phyloP scores from a whole-genome alignment of 2,113 vertebrate genomes.

The Psittacula cyanocephala region DNA sequence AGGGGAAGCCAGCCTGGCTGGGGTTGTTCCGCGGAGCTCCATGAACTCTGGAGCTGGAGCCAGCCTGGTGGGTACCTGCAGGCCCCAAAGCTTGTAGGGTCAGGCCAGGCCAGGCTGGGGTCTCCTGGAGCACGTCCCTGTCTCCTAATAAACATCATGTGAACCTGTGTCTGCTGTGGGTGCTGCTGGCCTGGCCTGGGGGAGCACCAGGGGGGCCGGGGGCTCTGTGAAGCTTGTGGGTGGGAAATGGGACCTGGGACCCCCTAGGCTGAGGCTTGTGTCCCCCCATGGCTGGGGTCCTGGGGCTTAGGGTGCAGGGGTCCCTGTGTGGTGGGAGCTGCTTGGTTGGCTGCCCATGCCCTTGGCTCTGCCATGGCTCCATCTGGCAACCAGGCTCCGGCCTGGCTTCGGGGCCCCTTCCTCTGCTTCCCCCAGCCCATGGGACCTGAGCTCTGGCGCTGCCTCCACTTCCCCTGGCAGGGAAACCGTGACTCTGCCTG shows the following conservation, averaged over 20 bases:
- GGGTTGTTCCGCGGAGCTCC: background rate
- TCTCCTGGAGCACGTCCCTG: background rate
- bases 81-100: background rate
- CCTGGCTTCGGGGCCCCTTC: background rate
- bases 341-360: background rate
- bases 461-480: constrained; percentile 35
- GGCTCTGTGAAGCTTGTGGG: background rate
- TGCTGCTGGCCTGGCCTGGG: rapidly evolving
- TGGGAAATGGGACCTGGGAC: background rate
- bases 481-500: constrained; percentile 27
- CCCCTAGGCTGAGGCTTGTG: background rate
- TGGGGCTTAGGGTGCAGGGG: background rate
- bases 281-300: background rate
- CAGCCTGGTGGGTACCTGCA: rapidly evolving
- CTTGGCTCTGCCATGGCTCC: rapidly evolving
- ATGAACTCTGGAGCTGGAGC: background rate
- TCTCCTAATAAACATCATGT: constrained; percentile 22
- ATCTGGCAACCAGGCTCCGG: background rate
- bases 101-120: background rate
- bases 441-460: background rate
- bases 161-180: background rate
- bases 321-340: background rate
- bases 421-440: background rate
- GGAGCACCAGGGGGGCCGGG: rapidly evolving
- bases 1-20: too few species aligned